Evolutionary conservation across 1,140 invertebrate species (phyloP).

Genomic region (Trachelipus rathkii): DNA sequence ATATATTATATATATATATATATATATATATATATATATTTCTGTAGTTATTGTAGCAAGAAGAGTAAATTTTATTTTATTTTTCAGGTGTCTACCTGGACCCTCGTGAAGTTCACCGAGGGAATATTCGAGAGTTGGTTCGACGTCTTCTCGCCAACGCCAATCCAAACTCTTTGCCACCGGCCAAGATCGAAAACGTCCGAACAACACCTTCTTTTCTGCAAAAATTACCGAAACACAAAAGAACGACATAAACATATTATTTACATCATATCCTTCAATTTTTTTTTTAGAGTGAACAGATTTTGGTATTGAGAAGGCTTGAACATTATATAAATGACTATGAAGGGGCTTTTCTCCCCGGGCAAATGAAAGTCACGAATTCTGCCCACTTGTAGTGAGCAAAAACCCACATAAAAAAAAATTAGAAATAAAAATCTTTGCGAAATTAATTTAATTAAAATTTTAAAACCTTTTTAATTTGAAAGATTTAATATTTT

Average conservation of each 20-base stretch:
- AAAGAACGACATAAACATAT: background rate
- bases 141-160: slow-evolving; percentile 30
- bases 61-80: background rate
- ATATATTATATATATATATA: slow-evolving; percentile 11
- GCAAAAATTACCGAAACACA: background rate
- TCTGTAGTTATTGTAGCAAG: background rate
- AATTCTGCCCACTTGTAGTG: too few relatives aligned
- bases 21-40: background rate
- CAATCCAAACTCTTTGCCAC: slow-evolving; percentile 31
- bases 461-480: too few relatives aligned
- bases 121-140: slow-evolving; percentile 30
- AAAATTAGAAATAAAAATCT: too few relatives aligned
- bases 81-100: slow-evolving; percentile 22
- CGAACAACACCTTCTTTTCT: slow-evolving; percentile 30
- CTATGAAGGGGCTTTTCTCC: too few relatives aligned
- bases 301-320: too few relatives aligned
- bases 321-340: too few relatives aligned
- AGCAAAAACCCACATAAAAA: too few relatives aligned
- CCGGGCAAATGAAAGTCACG: too few relatives aligned
- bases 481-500: too few relatives aligned
- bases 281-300: too few relatives aligned
- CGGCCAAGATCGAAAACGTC: slow-evolving; percentile 33
- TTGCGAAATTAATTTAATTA: too few relatives aligned
- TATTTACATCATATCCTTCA: too few relatives aligned
- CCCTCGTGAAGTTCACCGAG: slow-evolving; percentile 26